Percentiles rank a stretch among this genome's conserved stretches.
These are phyloP conservation scores for Spea bombifrons DNA, from an alignment of 2,113 vertebrate species.

Conservation along the genomic window DNA sequence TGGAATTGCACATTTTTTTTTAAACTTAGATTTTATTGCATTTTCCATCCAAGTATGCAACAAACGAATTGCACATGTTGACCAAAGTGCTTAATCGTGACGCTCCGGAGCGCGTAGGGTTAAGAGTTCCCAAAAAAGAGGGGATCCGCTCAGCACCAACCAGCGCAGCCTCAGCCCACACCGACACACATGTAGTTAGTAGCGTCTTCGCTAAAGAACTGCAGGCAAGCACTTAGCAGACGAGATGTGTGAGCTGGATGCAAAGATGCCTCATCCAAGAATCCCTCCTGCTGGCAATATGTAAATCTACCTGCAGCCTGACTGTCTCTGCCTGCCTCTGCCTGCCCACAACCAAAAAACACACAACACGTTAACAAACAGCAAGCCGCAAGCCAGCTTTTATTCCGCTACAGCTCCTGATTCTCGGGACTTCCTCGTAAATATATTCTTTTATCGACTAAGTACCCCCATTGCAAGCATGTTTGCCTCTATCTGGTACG, in stretches of 20 bases:
- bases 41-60: too few relatives aligned
- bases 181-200: slow-evolving; percentile 67
- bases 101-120: not conserved
- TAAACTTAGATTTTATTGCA: too few relatives aligned
- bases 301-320: slow-evolving; percentile 76
- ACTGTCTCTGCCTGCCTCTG: slow-evolving; percentile 40
- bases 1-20: too few relatives aligned
- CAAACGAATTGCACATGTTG: too few relatives aligned
- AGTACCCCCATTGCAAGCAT: slow-evolving; percentile 66
- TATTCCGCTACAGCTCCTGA: not conserved
- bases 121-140: not conserved
- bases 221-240: slow-evolving; percentile 69
- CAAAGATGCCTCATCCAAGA: slow-evolving; percentile 58
- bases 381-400: not conserved
- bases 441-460: slow-evolving; percentile 49
- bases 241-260: slow-evolving; percentile 67
- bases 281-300: slow-evolving; percentile 71
- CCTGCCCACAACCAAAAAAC: too few relatives aligned
- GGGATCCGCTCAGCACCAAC: slow-evolving; percentile 9
- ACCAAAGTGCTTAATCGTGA: too few relatives aligned
- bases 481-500: slow-evolving; percentile 96
- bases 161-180: slow-evolving; percentile 64
- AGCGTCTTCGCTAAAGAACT: slow-evolving; percentile 64
- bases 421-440: not conserved
- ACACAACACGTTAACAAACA: not conserved